Percentiles rank a stretch among this genome's conserved stretches.
These are phyloP conservation scores for Tachina lurida DNA, from an alignment of 2,888 invertebrate genomes.

Conservation along the genomic window DNA sequence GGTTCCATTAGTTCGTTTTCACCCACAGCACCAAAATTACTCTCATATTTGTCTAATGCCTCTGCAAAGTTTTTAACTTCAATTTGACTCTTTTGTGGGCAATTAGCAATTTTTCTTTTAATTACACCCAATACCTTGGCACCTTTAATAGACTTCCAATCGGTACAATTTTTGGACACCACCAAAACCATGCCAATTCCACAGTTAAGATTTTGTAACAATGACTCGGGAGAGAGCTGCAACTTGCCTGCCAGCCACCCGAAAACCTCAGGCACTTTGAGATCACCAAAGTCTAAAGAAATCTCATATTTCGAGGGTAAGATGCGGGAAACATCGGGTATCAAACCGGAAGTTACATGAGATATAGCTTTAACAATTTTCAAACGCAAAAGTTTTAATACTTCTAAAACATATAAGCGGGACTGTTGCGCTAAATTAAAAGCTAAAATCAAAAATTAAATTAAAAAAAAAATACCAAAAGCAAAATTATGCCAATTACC, in stretches of 20 bases:
- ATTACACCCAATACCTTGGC: slow-evolving; percentile 84
- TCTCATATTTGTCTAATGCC: slow-evolving; percentile 84
- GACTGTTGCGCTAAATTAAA: slow-evolving; percentile 94
- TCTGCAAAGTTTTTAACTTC: slow-evolving; percentile 88
- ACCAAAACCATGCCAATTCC: slow-evolving; percentile 95
- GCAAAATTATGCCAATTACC: slow-evolving; percentile 83
- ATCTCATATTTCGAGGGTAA: slow-evolving; percentile 88
- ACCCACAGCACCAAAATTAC: slow-evolving; percentile 78
- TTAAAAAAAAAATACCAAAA: not conserved
- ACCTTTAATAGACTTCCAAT: slow-evolving; percentile 83
- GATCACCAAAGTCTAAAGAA: slow-evolving; percentile 87
- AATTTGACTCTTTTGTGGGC: slow-evolving; percentile 73
- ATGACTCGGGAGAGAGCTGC: slow-evolving; percentile 89
- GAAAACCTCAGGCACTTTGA: slow-evolving; percentile 91
- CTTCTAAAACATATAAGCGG: slow-evolving; percentile 90
- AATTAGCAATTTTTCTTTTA: slow-evolving; percentile 72
- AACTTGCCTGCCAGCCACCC: slow-evolving; percentile 93
- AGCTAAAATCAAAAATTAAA: slow-evolving; percentile 82
- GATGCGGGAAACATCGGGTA: slow-evolving; percentile 94
- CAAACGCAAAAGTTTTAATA: slow-evolving; percentile 88
- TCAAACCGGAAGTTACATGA: slow-evolving; percentile 96
- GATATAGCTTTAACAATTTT: slow-evolving; percentile 92
- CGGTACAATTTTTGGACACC: slow-evolving; percentile 84
- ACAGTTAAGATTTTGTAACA: slow-evolving; percentile 97
- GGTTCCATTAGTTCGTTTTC: slow-evolving; percentile 68